Percentiles rank a stretch among this genome's conserved stretches.
Conservation (phyloP, 2,888 invertebrate species). For the Acleris cristana region DNA sequence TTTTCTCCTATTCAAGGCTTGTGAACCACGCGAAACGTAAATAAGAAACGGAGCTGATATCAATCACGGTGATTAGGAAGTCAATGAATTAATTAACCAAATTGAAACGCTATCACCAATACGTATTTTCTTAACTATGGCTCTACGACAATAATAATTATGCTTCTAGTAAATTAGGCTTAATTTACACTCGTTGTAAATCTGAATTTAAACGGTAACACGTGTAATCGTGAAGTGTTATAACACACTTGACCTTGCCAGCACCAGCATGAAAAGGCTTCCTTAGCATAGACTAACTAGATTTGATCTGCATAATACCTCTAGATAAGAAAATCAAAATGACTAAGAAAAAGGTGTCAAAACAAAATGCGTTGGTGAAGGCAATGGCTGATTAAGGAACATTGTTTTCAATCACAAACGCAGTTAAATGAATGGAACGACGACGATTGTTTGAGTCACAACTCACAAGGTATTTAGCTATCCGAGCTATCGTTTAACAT, state of each 20-base stretch:
- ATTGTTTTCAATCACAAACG: constrained; percentile 21
- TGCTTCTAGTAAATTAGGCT: not conserved
- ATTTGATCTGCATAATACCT: constrained; percentile 4
- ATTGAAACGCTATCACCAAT: no score
- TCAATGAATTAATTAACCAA: not conserved
- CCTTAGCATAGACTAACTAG: constrained; percentile 14
- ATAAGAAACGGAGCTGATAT: constrained; percentile 7
- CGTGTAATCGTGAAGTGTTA: constrained; percentile 11
- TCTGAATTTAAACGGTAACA: constrained; percentile 3
- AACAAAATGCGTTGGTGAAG: not conserved
- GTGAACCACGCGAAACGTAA: constrained; percentile 35
- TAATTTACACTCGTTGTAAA: constrained; percentile 13
- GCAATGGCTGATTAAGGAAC: constrained; percentile 16
- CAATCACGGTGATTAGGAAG: constrained; percentile 11
- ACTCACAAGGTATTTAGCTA: no score
- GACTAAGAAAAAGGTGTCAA: not conserved
- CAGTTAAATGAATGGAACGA: constrained; percentile 17
- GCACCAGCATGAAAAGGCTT: constrained; percentile 6
- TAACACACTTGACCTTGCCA: not conserved
- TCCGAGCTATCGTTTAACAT: constrained; percentile 36
- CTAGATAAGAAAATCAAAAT: constrained; percentile 9
- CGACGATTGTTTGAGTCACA: not conserved
- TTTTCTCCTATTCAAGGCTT: constrained; percentile 43
- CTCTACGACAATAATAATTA: no score
- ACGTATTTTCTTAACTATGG: no score